Conservation (phyloP, 1,140 invertebrate species). For the Conus ventricosus region DNA sequence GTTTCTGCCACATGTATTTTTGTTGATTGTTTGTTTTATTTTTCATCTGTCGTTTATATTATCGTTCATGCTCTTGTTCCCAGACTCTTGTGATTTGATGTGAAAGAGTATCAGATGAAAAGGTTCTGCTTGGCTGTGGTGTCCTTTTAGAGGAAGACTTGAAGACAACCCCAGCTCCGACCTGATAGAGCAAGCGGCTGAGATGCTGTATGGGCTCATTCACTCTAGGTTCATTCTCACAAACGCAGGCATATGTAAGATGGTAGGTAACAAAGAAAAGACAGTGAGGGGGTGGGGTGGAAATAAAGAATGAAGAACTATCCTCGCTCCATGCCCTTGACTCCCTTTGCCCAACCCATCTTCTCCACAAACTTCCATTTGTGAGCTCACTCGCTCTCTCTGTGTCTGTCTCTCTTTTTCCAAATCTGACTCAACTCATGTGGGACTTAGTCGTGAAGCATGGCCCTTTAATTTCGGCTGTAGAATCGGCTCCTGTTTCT, state of each 20-base stretch:
- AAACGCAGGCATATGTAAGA: slow-evolving; percentile 97
- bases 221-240: slow-evolving; percentile 99
- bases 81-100: no score
- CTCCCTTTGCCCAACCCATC: not conserved
- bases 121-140: no score
- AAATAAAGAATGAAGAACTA: not conserved
- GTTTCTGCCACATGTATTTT: no score
- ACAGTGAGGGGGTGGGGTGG: not conserved
- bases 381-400: not conserved
- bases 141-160: slow-evolving; percentile 78
- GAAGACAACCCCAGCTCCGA: slow-evolving; percentile 96
- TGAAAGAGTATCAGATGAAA: no score
- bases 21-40: no score
- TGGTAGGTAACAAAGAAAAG: slow-evolving; percentile 76
- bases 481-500: slow-evolving; percentile 2
- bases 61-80: no score
- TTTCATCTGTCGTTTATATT: no score
- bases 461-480: not conserved
- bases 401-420: not conserved
- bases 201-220: slow-evolving; percentile 98
- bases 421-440: not conserved
- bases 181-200: slow-evolving; percentile 97
- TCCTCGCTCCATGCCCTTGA: not conserved
- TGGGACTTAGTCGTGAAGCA: not conserved
- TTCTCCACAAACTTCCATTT: not conserved